These are phyloP conservation scores for Ptilorrhoa leucosticta DNA, from an alignment of 2,113 vertebrate species.

Conservation along the genomic window DNA sequence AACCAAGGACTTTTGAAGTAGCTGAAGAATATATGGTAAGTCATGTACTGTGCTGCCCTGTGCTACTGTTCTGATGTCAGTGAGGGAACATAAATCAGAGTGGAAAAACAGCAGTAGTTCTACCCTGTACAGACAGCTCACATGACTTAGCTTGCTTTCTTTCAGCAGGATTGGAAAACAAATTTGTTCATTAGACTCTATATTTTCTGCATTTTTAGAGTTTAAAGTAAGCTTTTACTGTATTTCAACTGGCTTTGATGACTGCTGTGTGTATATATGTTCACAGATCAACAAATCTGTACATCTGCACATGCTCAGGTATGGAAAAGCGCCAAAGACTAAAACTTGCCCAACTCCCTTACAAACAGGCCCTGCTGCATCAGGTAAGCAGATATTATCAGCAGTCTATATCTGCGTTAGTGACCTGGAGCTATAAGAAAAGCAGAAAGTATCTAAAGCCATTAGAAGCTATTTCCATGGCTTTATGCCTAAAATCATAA, in stretches of 20 bases:
- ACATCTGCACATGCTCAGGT: neutral
- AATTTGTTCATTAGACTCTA: neutral
- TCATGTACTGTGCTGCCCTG: neutral
- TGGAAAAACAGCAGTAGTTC: neutral
- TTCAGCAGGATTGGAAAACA: neutral
- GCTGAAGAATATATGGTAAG: neutral
- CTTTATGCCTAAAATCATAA: neutral
- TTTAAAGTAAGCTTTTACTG: neutral
- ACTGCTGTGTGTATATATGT: neutral
- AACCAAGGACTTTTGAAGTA: neutral
- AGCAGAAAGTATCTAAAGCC: neutral
- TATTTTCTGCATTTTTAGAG: neutral
- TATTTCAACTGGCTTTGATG: neutral
- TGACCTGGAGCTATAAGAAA: neutral
- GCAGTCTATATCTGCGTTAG: fast-evolving
- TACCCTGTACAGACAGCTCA: neutral
- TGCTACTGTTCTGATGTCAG: neutral
- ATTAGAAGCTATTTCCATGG: neutral
- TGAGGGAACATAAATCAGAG: neutral
- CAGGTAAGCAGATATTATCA: neutral
- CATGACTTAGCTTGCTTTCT: neutral
- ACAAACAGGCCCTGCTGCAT: neutral
- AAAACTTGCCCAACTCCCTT: neutral
- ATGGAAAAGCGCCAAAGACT: neutral
- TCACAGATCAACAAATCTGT: neutral